Base-by-base conservation (phyloP, 1,140 invertebrate species). In the Conus betulinus region DNA sequence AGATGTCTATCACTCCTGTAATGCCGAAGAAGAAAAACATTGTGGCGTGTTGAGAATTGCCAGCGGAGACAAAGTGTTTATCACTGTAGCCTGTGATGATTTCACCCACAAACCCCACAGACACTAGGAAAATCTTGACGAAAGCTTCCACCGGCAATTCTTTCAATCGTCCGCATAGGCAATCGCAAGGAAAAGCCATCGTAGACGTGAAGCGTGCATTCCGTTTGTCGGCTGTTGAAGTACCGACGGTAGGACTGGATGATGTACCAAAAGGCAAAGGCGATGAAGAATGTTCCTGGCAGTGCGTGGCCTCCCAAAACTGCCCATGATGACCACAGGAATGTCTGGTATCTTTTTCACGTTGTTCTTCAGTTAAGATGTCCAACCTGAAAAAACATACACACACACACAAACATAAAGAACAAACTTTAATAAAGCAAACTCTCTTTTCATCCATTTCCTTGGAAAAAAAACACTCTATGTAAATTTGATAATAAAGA, bases 11-110 rank as follows among this genome's bases (percentile, higher is more conserved):
- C 0, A 96, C 90, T 52, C 95, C 95, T 55, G 94, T 94, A 20
- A 96, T 83, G 23, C 94, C 95, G 90, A 96, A 96, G 89, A 96
- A 96, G 91, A 96, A 95, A 91, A 95, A 96, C 96, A 96, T 96
- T 3, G 96, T 96, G 23, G 96, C 95, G 90, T 96, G 96, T 89
- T 96, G 96, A 52, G 67, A 51, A 93, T 96, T 96, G 11, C 94
- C 95, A 88, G 94, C 91, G 87, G 93, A 90, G 8, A 92, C 91
- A 90, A 95, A 95, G n/a, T 93, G 89, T 8, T 95, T 93, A 82
- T 95, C 89, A 20, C 89, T 89, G 88, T 96, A 94, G 11, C 93
- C 96, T 0, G 96, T 96, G 53, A 92, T 91, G n/a, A 94, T 93
- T 88, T 95, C 93, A 90, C 94, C 93, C 57, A 90, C 87, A 82